phyloP scores from a whole-genome alignment of 1,140 invertebrate species.

The Pseudomyrmex concolor region DNA sequence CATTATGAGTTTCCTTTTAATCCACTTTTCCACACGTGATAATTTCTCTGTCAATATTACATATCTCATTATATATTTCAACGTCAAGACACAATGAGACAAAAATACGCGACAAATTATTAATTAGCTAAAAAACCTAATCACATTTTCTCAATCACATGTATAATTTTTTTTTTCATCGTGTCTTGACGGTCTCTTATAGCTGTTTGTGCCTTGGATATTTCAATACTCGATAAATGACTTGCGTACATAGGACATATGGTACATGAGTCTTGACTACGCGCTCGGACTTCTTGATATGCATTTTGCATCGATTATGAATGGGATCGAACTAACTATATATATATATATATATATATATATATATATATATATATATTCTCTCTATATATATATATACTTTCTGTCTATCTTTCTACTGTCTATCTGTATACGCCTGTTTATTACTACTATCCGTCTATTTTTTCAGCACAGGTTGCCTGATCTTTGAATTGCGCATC shows the following conservation, averaged over 20 bases:
- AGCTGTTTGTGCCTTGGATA: conserved; percentile 57
- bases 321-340: conserved; percentile 56
- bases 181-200: conserved; percentile 30
- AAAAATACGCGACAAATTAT: neutral
- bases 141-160: neutral
- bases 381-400: conserved; percentile 14
- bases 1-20: conserved; percentile 2
- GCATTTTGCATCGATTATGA: conserved; percentile 59
- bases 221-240: conserved; percentile 34
- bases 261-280: conserved; percentile 52
- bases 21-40: conserved; percentile 10
- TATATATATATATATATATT: neutral
- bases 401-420: conserved; percentile 56
- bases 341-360: conserved; percentile 9
- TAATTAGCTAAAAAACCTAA: neutral
- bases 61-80: conserved; percentile 25
- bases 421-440: conserved; percentile 37
- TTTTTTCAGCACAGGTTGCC: conserved; percentile 80
- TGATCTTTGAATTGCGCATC: conserved; percentile 69
- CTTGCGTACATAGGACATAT: conserved; percentile 24
- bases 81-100: conserved; percentile 19
- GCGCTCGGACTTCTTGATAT: conserved; percentile 51
- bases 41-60: conserved; percentile 56
- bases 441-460: conserved; percentile 33
- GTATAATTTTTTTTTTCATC: conserved; percentile 1